Evolutionary conservation across 2,888 invertebrate species (phyloP).

Genomic region (Brachyopa scutellaris): DNA sequence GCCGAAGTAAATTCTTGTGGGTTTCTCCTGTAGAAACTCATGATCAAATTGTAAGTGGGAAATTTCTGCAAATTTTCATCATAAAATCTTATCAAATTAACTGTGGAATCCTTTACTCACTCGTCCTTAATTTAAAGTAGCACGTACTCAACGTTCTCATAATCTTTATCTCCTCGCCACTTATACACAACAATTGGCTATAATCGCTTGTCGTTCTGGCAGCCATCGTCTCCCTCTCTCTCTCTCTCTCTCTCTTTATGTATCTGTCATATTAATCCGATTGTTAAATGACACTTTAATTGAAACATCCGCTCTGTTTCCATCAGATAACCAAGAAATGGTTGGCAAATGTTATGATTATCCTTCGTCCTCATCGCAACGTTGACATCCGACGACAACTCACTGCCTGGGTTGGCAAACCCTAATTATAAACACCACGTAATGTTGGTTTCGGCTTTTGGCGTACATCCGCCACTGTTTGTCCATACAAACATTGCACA

Average conservation of each 20-base stretch:
- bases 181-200: conserved; percentile 10
- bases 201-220: conserved; percentile 1
- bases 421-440: conserved; percentile 68
- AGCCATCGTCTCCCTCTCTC: background rate
- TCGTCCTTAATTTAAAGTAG: too few relatives aligned
- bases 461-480: background rate
- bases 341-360: conserved; percentile 57
- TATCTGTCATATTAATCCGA: conserved; percentile 50
- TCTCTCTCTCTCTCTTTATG: background rate
- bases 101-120: too few relatives aligned
- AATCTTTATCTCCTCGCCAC: background rate
- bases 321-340: conserved; percentile 37
- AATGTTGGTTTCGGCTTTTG: conserved; percentile 49
- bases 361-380: conserved; percentile 22
- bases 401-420: conserved; percentile 51
- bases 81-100: too few relatives aligned
- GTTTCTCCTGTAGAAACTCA: too few relatives aligned
- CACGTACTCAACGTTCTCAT: too few relatives aligned
- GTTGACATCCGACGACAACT: conserved; percentile 7
- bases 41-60: too few relatives aligned
- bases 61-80: too few relatives aligned
- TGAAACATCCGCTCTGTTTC: conserved; percentile 51
- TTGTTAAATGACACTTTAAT: conserved; percentile 66
- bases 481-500: background rate
- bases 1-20: too few relatives aligned